A percentile compares a stretch with the other conserved stretches of the same genome.
Conservation (phyloP, 2,888 invertebrate genomes). For the Malacosoma neustria region DNA sequence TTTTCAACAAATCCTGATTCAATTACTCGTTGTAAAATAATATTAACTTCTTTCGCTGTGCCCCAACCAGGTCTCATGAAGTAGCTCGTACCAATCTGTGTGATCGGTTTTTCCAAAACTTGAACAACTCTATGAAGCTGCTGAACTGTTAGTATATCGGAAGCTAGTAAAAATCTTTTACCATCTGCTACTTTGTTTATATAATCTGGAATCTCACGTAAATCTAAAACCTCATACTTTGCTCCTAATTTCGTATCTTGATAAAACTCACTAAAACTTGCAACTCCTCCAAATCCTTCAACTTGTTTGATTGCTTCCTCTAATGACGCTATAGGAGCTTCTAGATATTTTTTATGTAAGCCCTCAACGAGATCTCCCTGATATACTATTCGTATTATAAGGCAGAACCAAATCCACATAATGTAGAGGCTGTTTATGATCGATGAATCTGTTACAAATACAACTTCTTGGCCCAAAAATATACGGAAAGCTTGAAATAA, state of each 20-base stretch:
- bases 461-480: slow-evolving; percentile 36
- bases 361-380: slow-evolving; percentile 36
- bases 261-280: slow-evolving; percentile 20
- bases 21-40: slow-evolving; percentile 16
- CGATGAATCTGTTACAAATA: slow-evolving; percentile 26
- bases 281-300: slow-evolving; percentile 31
- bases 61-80: slow-evolving; percentile 43
- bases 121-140: slow-evolving; percentile 23
- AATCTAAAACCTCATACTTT: slow-evolving; percentile 16
- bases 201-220: slow-evolving; percentile 15
- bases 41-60: slow-evolving; percentile 22
- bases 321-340: slow-evolving; percentile 25
- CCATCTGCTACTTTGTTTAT: slow-evolving; percentile 28
- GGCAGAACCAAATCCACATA: slow-evolving; percentile 46
- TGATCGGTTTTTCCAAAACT: slow-evolving; percentile 24
- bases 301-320: slow-evolving; percentile 28
- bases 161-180: slow-evolving; percentile 27
- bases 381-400: slow-evolving; percentile 40
- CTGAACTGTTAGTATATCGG: slow-evolving; percentile 17
- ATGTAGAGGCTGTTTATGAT: slow-evolving; percentile 29
- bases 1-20: slow-evolving; percentile 31
- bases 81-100: slow-evolving; percentile 20
- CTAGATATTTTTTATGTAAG: slow-evolving; percentile 29
- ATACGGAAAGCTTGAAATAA: slow-evolving; percentile 27
- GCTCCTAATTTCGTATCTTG: slow-evolving; percentile 21